Conservation (phyloP, 2,113 vertebrate species). For the Myrmophylax atrothorax region DNA sequence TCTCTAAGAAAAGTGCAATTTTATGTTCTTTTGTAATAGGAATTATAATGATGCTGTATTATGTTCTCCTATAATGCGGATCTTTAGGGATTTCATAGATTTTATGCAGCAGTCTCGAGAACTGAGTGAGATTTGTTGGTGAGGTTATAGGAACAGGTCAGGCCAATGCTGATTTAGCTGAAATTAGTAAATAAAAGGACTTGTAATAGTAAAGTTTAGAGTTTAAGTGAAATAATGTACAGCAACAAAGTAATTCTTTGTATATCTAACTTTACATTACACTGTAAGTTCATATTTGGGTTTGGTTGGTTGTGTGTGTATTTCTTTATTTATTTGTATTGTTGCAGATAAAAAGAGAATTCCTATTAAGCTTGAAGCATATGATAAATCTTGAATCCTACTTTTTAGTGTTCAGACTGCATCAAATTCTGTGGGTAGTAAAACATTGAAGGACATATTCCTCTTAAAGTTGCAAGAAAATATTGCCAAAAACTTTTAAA, state of each 20-base stretch:
- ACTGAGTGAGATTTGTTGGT: neutral
- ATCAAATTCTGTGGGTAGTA: neutral
- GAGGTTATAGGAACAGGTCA: neutral
- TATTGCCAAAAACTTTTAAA: neutral
- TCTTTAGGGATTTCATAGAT: neutral
- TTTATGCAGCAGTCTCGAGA: neutral
- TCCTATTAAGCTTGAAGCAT: conserved; percentile 65
- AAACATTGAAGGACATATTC: neutral
- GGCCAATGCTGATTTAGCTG: neutral
- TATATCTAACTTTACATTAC: neutral
- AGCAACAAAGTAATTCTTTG: neutral
- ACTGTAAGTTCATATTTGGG: neutral
- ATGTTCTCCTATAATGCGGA: neutral
- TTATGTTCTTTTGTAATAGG: neutral
- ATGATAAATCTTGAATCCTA: conserved; percentile 5
- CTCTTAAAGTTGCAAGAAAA: neutral
- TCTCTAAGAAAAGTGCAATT: neutral
- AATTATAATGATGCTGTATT: neutral
- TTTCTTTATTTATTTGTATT: too few relatives aligned
- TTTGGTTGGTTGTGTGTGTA: neutral
- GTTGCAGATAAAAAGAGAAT: conserved; percentile 11
- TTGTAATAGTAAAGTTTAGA: neutral
- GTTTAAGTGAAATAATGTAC: neutral
- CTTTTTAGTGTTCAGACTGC: neutral
- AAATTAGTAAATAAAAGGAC: neutral